Base-by-base conservation (phyloP, 2,888 invertebrate species). In the Poecilus cupreus region DNA sequence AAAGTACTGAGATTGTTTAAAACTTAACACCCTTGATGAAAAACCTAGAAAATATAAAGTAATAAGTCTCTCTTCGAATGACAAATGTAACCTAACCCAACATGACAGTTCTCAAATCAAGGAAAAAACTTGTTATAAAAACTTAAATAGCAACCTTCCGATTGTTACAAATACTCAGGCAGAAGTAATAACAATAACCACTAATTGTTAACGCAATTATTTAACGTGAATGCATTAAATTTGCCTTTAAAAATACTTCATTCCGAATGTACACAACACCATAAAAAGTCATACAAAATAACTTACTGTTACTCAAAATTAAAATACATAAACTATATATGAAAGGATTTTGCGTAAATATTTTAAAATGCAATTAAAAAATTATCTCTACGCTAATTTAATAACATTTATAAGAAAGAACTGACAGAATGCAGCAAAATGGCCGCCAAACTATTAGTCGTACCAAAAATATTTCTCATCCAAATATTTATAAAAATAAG, bases 361-460 rank as follows among this genome's bases (percentile, higher is more conserved):
- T 81, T 81, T 75, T 75, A 49, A 81, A 81, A 81, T 81, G 75
- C 81, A 81, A 81, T 81, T 81, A 81, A 81, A 81, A 80, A 81
- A 75, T 81, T 81, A 81, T 75, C 57, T 81, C 49, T 81, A 75
- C 75, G 49, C 72, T 81, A 81, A 81, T 81, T 81, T 81, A 81
- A 81, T 81, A 81, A 75, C 81, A 82, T 78, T 82, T 81, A 81
- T 82, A 82, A 82, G 80, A 83, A 82, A 78, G 80, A 81, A 70
- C 70, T 83, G 83, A 83, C 83, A 83, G 83, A 75, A 83, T 82
- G 80, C 79, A 83, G 83, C 83, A 83, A 83, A 81, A 83, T 83
- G 83, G 83, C 83, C 82, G 83, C 83, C 77, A 75, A 81, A 57
- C 64, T 81, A 81, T 75, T 81, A 20, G 46, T 32, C 46, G n/a